Evolutionary conservation across 2,113 vertebrate genomes (phyloP).

Genomic region (Hemibagrus wyckioides): DNA sequence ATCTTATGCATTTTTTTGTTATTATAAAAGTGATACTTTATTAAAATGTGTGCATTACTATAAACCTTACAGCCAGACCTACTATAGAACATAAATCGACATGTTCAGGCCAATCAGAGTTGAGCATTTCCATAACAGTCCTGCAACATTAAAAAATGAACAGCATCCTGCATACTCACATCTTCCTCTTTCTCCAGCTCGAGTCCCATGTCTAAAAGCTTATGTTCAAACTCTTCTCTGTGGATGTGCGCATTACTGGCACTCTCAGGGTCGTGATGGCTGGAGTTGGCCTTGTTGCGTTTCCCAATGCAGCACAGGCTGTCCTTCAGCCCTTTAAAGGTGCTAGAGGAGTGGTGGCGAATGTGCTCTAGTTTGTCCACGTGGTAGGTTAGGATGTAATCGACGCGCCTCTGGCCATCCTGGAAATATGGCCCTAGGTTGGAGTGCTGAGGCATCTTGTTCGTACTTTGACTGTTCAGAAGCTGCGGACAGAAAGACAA

Average conservation of each 20-base stretch:
- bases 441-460: slow-evolving; percentile 68
- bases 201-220: slow-evolving; percentile 86
- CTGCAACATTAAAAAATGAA: neutral
- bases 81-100: neutral
- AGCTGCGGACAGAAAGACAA: slow-evolving; percentile 65
- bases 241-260: slow-evolving; percentile 73
- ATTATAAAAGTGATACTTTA: neutral
- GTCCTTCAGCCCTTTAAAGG: slow-evolving; percentile 61
- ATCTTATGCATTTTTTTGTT: neutral
- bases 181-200: slow-evolving; percentile 89
- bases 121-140: neutral
- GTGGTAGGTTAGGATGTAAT: slow-evolving; percentile 90
- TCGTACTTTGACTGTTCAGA: slow-evolving; percentile 73
- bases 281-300: slow-evolving; percentile 62
- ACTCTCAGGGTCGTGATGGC: slow-evolving; percentile 72
- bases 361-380: slow-evolving; percentile 76
- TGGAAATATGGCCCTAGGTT: slow-evolving; percentile 81
- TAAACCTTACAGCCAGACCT: neutral
- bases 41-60: neutral
- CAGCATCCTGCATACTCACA: slow-evolving; percentile 69
- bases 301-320: slow-evolving; percentile 62
- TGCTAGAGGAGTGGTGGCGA: slow-evolving; percentile 62
- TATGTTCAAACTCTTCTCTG: slow-evolving; percentile 88
- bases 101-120: neutral
- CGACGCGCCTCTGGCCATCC: slow-evolving; percentile 86